These are phyloP conservation scores for Pteruthius melanotis DNA, from an alignment of 2,113 vertebrate genomes.

Conservation along the genomic window DNA sequence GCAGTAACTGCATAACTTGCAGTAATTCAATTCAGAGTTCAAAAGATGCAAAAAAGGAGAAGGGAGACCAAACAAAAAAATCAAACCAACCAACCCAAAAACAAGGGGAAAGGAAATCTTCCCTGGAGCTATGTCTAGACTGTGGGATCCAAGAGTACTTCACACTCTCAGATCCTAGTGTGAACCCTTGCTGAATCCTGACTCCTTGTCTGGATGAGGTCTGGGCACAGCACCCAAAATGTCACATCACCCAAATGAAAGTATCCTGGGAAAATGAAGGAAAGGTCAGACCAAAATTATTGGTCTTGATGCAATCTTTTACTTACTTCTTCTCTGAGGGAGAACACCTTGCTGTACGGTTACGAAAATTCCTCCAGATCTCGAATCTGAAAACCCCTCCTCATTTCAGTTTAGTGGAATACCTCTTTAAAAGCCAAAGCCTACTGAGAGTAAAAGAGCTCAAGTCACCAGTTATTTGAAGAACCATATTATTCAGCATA, in stretches of 20 bases:
- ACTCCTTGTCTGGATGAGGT: not conserved
- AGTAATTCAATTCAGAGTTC: not conserved
- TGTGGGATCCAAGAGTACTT: not conserved
- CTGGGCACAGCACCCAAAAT: not conserved
- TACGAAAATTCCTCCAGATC: not conserved
- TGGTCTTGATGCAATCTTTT: not conserved
- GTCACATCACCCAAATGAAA: not conserved
- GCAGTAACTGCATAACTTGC: not conserved
- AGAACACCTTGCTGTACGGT: not conserved
- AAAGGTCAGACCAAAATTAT: not conserved
- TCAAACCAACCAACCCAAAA: not conserved
- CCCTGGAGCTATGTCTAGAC: not conserved
- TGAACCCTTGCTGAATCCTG: not conserved
- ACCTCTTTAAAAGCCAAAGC: not conserved
- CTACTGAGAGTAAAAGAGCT: not conserved
- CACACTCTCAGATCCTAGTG: not conserved
- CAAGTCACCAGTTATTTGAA: not conserved
- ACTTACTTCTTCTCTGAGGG: not conserved
- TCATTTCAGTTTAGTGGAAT: not conserved
- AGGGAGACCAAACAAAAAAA: not conserved
- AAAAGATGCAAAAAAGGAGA: not conserved
- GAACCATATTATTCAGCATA: too few relatives aligned
- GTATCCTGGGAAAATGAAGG: not conserved
- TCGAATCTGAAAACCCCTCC: not conserved
- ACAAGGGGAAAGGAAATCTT: not conserved